phyloP scores from a whole-genome alignment of 2,888 invertebrate genomes.

The Cylindroiulus punctatus region DNA sequence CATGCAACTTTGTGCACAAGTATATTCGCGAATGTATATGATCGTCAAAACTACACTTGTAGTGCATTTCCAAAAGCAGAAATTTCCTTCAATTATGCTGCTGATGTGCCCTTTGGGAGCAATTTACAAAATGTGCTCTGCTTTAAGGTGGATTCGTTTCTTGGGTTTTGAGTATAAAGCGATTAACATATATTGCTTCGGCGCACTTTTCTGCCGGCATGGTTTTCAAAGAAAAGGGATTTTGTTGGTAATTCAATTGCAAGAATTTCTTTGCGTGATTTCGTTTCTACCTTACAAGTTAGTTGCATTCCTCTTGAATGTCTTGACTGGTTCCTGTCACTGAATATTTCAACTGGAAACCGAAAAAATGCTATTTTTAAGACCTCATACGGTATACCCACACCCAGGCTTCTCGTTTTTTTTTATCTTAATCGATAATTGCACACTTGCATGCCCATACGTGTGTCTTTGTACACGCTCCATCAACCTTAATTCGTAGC shows the following conservation, averaged over 20 bases:
- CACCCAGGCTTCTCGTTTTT: background rate
- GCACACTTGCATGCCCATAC: constrained; percentile 33
- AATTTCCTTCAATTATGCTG: background rate
- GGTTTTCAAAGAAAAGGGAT: background rate
- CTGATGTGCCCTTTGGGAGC: background rate
- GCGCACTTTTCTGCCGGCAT: background rate
- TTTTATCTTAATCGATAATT: constrained; percentile 39
- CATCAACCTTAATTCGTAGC: constrained; percentile 45
- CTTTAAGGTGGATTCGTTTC: background rate
- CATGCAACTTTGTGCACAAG: background rate
- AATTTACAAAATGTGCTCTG: constrained; percentile 11
- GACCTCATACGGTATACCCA: background rate
- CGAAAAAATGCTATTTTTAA: background rate
- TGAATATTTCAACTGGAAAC: background rate
- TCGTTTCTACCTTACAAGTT: background rate
- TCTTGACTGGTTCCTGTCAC: constrained; percentile 1
- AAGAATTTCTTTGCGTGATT: background rate
- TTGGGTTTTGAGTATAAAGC: constrained; percentile 11
- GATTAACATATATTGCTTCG: constrained; percentile 7
- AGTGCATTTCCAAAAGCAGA: background rate
- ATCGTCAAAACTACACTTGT: background rate
- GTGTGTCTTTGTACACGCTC: constrained; percentile 28
- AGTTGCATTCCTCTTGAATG: background rate
- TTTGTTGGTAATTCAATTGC: constrained; percentile 39
- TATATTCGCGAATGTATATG: background rate